Evolutionary conservation across 1,140 invertebrate genomes (phyloP).

Genomic region (Contarinia nasturtii): DNA sequence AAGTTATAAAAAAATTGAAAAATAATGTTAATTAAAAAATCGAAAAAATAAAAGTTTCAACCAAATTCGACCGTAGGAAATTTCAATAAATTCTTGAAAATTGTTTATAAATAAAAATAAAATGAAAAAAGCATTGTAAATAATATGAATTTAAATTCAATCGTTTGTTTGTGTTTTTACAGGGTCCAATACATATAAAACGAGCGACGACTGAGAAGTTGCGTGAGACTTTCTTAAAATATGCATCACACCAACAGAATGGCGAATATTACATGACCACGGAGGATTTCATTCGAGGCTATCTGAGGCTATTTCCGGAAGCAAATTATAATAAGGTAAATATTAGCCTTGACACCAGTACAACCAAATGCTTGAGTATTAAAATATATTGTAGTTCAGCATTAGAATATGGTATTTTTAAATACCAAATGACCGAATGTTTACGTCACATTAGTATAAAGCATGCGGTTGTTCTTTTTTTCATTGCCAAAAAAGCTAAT

Average conservation of each 20-base stretch:
- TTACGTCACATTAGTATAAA: neutral
- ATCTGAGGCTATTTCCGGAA: conserved; percentile 72
- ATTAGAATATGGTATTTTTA: too few relatives aligned
- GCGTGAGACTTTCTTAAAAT: conserved; percentile 72
- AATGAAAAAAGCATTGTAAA: too few relatives aligned
- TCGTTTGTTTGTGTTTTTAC: conserved; percentile 17
- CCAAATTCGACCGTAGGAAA: too few relatives aligned
- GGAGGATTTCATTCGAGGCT: conserved; percentile 81
- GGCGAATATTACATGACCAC: conserved; percentile 83
- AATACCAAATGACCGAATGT: too few relatives aligned
- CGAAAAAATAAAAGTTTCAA: too few relatives aligned
- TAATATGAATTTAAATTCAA: too few relatives aligned
- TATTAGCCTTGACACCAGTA: conserved; percentile 1
- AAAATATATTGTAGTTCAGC: neutral
- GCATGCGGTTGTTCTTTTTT: neutral
- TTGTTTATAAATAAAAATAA: too few relatives aligned
- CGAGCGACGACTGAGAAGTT: conserved; percentile 69
- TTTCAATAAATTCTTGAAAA: too few relatives aligned
- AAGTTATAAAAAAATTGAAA: too few relatives aligned
- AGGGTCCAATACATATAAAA: conserved; percentile 67
- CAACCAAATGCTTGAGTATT: neutral
- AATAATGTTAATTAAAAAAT: too few relatives aligned
- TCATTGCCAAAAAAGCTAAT: neutral
- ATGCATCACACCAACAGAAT: conserved; percentile 57
- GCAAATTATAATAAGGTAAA: conserved; percentile 52